A percentile compares a stretch with the other conserved stretches of the same genome.
These are phyloP conservation scores for Andricus curvator DNA, from an alignment of 2,888 invertebrate genomes.

Conservation along the genomic window DNA sequence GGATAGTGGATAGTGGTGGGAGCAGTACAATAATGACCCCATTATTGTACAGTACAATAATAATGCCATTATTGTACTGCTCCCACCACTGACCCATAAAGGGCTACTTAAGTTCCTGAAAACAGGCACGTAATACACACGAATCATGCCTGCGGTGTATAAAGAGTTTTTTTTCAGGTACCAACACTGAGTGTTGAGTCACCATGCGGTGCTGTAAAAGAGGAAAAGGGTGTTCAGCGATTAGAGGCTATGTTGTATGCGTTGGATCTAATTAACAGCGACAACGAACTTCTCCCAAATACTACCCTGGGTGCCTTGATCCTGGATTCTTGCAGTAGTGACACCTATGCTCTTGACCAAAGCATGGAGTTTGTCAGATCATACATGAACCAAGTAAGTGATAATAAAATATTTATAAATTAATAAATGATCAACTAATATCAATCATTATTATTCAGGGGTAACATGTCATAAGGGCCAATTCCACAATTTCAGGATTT, in stretches of 20 bases:
- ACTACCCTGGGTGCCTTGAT: slow-evolving; percentile 79
- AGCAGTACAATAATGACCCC: no score
- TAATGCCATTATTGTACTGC: no score
- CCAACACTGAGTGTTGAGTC: slow-evolving; percentile 74
- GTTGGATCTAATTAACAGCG: slow-evolving; percentile 83
- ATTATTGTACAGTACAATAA: no score
- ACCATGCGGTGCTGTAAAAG: slow-evolving; percentile 82
- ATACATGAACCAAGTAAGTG: slow-evolving; percentile 80
- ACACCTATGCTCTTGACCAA: slow-evolving; percentile 85
- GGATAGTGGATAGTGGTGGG: no score
- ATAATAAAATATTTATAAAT: no score
- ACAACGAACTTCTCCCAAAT: slow-evolving; percentile 81
- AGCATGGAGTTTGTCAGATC: slow-evolving; percentile 84
- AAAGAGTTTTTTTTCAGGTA: slow-evolving; percentile 61
- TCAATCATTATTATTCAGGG: no score
- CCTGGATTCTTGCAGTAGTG: slow-evolving; percentile 81
- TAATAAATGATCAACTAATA: no score
- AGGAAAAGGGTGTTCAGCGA: slow-evolving; percentile 85
- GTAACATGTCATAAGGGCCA: no score
- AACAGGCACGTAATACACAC: no score
- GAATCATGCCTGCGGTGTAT: rapidly evolving
- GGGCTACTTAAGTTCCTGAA: no score
- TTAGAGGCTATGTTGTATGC: slow-evolving; percentile 86
- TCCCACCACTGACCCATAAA: no score
- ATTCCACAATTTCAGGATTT: no score